These are phyloP conservation scores for Dicaeum eximium DNA, from an alignment of 2,113 vertebrate species.

Conservation along the genomic window DNA sequence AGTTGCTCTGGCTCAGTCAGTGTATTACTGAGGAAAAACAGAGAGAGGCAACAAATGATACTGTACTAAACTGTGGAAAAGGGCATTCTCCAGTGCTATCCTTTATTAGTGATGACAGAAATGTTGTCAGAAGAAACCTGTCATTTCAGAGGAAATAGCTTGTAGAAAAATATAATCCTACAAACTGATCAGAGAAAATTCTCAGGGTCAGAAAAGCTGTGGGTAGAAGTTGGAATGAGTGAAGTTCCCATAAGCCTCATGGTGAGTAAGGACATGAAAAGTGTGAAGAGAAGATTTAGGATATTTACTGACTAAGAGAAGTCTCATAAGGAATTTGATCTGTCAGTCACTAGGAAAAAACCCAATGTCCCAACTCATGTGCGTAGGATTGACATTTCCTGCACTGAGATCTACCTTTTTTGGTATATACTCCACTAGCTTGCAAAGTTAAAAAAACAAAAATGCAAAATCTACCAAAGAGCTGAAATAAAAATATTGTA, in stretches of 20 bases:
- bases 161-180: conserved; percentile 46
- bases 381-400: not conserved
- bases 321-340: not conserved
- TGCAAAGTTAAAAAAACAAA: not conserved
- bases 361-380: not conserved
- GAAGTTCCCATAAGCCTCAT: not conserved
- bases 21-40: not conserved
- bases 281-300: not conserved
- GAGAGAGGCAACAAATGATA: not conserved
- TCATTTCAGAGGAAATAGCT: conserved; percentile 19
- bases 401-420: not conserved
- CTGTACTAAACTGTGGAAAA: not conserved
- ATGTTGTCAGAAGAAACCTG: conserved; percentile 14
- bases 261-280: not conserved
- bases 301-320: not conserved
- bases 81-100: not conserved
- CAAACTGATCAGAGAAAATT: conserved; percentile 38
- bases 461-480: not conserved
- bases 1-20: not conserved
- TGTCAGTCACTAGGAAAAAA: conserved; percentile 44
- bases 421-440: not conserved
- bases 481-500: not conserved
- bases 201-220: not conserved
- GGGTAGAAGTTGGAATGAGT: conserved; percentile 21
- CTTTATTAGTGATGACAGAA: conserved; percentile 34